phyloP scores from a whole-genome alignment of 2,888 invertebrate genomes.

The Syrista parreyssii region DNA sequence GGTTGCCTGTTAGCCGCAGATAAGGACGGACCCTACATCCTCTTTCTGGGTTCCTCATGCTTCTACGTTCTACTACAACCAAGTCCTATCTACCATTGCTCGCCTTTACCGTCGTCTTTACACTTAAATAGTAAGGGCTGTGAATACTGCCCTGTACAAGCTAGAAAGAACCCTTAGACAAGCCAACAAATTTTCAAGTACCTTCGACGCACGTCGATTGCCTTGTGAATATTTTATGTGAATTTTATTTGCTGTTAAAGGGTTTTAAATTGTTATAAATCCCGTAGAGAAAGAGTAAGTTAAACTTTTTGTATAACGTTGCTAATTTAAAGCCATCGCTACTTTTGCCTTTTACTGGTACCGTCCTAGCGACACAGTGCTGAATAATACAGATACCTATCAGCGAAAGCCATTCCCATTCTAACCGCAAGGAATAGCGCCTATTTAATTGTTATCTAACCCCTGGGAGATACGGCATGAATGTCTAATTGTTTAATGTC shows the following conservation, averaged over 20 bases:
- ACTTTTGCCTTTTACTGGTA: constrained; percentile 4
- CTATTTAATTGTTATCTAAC: constrained; percentile 40
- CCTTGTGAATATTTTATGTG: neutral
- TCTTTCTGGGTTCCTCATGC: constrained; percentile 34
- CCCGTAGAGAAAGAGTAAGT: neutral
- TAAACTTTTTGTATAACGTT: neutral
- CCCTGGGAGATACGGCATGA: constrained; percentile 36
- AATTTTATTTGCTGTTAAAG: neutral
- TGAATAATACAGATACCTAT: constrained; percentile 38
- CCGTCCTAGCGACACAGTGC: constrained; percentile 25
- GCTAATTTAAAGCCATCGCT: neutral
- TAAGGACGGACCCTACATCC: constrained; percentile 62
- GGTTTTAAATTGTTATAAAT: neutral
- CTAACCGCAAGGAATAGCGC: constrained; percentile 29
- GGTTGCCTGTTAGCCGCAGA: constrained; percentile 58
- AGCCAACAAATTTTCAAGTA: neutral
- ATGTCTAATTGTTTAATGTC: constrained; percentile 31
- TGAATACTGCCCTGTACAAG: neutral
- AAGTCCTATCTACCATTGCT: constrained; percentile 26
- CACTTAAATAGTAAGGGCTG: neutral
- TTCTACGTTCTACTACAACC: constrained; percentile 24
- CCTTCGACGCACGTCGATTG: neutral
- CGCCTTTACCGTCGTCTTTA: neutral
- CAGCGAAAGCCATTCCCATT: constrained; percentile 23
- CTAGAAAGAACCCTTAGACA: neutral